A percentile compares a stretch with the other conserved stretches of the same genome.
phyloP scores from a whole-genome alignment of 2,888 invertebrate genomes.

The Thalpophila matura region DNA sequence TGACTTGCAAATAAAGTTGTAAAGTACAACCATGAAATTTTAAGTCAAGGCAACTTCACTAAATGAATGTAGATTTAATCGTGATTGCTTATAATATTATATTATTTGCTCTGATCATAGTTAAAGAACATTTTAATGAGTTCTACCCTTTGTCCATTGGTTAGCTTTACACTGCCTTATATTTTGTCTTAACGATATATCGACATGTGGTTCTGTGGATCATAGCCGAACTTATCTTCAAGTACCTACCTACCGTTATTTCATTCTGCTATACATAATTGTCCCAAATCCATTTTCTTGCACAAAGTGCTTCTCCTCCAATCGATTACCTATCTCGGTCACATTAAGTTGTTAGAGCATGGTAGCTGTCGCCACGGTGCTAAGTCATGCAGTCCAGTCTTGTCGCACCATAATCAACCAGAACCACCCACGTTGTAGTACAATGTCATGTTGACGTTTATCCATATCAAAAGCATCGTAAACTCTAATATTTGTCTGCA shows the following conservation, averaged over 20 bases:
- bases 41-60: conserved; percentile 49
- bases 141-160: conserved; percentile 10
- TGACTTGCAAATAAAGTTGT: conserved; percentile 53
- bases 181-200: neutral
- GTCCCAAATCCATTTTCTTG: conserved; percentile 10
- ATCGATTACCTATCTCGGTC: conserved; percentile 56
- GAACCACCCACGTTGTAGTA: conserved; percentile 75
- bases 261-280: neutral
- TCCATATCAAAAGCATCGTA: conserved; percentile 62
- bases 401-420: conserved; percentile 73
- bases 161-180: neutral
- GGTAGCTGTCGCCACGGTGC: conserved; percentile 70
- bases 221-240: neutral
- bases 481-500: conserved; percentile 57
- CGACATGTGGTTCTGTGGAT: neutral
- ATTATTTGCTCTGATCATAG: conserved; percentile 42
- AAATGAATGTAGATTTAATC: conserved; percentile 64
- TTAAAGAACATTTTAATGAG: conserved; percentile 24
- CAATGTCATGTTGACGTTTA: conserved; percentile 61
- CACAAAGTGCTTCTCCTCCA: conserved; percentile 31
- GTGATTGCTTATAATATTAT: conserved; percentile 55
- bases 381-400: conserved; percentile 73
- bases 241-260: neutral
- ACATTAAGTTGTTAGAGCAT: conserved; percentile 70
- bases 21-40: conserved; percentile 55